phyloP scores from a whole-genome alignment of 2,113 vertebrate species.

The Cyphomyrus discorhynchus region DNA sequence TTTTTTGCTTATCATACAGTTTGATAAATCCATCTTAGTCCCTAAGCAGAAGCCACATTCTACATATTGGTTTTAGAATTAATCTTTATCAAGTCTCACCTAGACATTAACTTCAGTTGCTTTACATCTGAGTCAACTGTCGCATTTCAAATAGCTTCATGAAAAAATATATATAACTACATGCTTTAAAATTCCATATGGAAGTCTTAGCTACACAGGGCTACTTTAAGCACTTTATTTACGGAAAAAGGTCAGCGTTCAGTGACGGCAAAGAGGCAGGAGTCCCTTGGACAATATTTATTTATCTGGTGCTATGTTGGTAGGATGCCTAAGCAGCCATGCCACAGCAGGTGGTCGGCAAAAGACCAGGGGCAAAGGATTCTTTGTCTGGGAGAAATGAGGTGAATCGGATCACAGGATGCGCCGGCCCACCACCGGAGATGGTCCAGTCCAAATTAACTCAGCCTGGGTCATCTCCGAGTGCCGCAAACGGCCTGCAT shows the following conservation, averaged over 20 bases:
- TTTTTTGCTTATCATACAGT: not conserved
- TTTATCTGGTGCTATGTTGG: not conserved
- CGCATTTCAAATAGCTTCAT: not conserved
- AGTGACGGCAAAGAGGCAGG: conserved; percentile 6
- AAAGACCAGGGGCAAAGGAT: not conserved
- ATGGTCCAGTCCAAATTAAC: not conserved
- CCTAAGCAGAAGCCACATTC: not conserved
- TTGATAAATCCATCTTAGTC: not conserved
- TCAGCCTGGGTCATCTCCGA: not conserved
- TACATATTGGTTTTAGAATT: not conserved
- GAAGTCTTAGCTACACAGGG: not conserved
- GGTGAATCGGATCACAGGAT: conserved; percentile 4
- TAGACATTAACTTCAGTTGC: not conserved
- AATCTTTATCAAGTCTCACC: not conserved
- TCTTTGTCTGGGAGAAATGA: conserved; percentile 17
- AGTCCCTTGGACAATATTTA: conserved; percentile 7
- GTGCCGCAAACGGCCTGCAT: not conserved
- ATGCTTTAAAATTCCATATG: not conserved
- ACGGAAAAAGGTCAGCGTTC: not conserved
- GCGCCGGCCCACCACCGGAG: not conserved
- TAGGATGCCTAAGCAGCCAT: not conserved
- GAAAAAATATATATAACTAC: not conserved
- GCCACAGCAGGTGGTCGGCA: not conserved
- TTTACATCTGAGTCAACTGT: not conserved
- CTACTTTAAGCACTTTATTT: not conserved